A percentile compares a stretch with the other conserved stretches of the same genome.
phyloP scores from a whole-genome alignment of 2,113 vertebrate species.

The Esox niger region DNA sequence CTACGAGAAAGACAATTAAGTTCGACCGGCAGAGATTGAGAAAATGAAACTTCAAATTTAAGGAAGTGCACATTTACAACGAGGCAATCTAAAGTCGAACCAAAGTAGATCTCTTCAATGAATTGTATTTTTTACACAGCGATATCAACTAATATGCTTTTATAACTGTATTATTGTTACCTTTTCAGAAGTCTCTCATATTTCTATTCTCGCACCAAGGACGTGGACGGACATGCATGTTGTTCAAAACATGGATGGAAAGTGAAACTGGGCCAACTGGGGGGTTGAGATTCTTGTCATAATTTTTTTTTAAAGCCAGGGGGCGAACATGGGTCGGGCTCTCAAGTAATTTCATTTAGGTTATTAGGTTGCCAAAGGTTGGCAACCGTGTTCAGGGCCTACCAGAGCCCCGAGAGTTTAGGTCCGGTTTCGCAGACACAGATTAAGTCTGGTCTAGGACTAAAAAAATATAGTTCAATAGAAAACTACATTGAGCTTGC shows the following conservation, averaged over 20 bases:
- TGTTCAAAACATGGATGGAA: constrained; percentile 31
- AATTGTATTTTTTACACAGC: not conserved
- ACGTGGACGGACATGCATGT: constrained; percentile 26
- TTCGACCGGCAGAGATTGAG: not conserved
- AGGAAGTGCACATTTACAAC: constrained; percentile 57
- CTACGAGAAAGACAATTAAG: not conserved
- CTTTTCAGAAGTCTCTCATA: constrained; percentile 25
- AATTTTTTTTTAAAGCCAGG: constrained; percentile 7
- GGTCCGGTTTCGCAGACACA: too few relatives aligned
- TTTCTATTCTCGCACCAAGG: not conserved
- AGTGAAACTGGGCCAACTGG: constrained; percentile 54
- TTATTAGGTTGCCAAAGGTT: too few relatives aligned
- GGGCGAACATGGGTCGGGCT: constrained; percentile 16
- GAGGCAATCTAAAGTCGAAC: constrained; percentile 9
- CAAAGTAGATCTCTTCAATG: not conserved
- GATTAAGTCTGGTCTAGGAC: too few relatives aligned
- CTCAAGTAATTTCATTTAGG: too few relatives aligned
- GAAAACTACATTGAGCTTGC: too few relatives aligned
- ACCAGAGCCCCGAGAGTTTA: too few relatives aligned
- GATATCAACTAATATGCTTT: not conserved
- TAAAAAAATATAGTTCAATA: too few relatives aligned
- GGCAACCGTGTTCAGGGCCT: too few relatives aligned
- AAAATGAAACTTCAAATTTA: constrained; percentile 26
- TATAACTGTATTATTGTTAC: constrained; percentile 18
- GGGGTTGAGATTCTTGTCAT: not conserved